Conservation (phyloP, 2,113 vertebrate genomes). For the Lampris incognitus region DNA sequence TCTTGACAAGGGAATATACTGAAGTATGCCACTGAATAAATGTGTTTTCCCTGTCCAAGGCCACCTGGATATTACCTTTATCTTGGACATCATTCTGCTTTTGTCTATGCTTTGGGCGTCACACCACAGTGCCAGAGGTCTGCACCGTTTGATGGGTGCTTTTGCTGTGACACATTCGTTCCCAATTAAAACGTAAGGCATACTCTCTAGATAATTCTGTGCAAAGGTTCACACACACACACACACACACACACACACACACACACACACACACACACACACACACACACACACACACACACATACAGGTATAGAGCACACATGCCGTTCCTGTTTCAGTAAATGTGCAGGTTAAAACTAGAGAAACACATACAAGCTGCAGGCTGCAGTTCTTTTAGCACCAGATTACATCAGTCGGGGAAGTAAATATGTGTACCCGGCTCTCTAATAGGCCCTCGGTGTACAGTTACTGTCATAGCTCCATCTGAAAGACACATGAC, state of each 20-base stretch:
- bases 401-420: constrained; percentile 22
- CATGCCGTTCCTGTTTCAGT: constrained; percentile 1
- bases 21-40: constrained; percentile 16
- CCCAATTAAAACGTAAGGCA: background rate
- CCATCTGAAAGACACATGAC: constrained; percentile 10
- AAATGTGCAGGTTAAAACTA: background rate
- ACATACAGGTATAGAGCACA: background rate
- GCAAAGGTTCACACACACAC: background rate
- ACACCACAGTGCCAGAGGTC: background rate
- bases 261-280: constrained; percentile 11
- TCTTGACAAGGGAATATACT: constrained; percentile 16
- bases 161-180: background rate
- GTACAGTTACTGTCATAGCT: constrained; percentile 19
- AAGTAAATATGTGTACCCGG: constrained; percentile 20
- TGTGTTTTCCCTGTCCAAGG: constrained; percentile 23
- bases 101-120: constrained; percentile 1
- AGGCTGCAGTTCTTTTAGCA: background rate
- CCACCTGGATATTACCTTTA: constrained; percentile 32
- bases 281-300: constrained; percentile 6
- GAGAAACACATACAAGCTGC: too few species aligned
- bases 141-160: background rate
- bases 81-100: constrained; percentile 21
- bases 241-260: constrained; percentile 15
- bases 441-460: constrained; percentile 6
- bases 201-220: too few species aligned